phyloP scores from a whole-genome alignment of 2,888 invertebrate genomes.

The Escarpia spicata region DNA sequence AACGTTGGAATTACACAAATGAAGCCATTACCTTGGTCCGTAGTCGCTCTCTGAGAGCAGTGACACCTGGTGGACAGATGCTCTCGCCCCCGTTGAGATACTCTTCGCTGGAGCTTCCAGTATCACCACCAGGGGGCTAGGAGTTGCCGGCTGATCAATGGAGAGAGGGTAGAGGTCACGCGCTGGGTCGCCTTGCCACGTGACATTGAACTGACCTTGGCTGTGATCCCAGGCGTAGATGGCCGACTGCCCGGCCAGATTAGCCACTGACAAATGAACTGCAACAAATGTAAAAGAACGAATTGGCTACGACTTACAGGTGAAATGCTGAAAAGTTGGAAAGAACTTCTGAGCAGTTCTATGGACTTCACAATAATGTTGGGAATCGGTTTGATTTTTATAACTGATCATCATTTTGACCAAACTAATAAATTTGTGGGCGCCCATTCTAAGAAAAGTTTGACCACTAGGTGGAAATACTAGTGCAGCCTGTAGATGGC shows the following conservation, averaged over 20 bases:
- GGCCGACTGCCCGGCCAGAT: constrained; percentile 50
- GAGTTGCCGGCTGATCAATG: constrained; percentile 47
- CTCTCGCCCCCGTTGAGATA: constrained; percentile 37
- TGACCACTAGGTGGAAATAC: too few relatives aligned
- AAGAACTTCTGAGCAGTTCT: too few relatives aligned
- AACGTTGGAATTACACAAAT: background rate
- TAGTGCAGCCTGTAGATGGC: too few relatives aligned
- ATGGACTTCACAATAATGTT: too few relatives aligned
- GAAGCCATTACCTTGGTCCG: constrained; percentile 52
- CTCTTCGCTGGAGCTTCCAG: constrained; percentile 22
- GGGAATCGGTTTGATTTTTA: too few relatives aligned
- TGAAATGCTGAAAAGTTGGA: too few relatives aligned
- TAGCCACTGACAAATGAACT: constrained; percentile 55
- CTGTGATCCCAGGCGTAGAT: constrained; percentile 54
- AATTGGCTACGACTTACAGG: too few relatives aligned
- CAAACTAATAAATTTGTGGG: too few relatives aligned
- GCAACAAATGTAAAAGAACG: constrained; percentile 31
- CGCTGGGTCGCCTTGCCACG: constrained; percentile 52
- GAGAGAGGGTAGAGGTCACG: constrained; percentile 48
- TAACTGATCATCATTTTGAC: too few relatives aligned
- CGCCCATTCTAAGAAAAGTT: too few relatives aligned
- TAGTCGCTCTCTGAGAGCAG: constrained; percentile 53
- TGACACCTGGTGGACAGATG: constrained; percentile 46
- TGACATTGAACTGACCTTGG: constrained; percentile 46
- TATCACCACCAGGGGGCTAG: constrained; percentile 40